Base-by-base conservation (phyloP, 2,888 invertebrate genomes). In the Aphidoletes aphidimyza region DNA sequence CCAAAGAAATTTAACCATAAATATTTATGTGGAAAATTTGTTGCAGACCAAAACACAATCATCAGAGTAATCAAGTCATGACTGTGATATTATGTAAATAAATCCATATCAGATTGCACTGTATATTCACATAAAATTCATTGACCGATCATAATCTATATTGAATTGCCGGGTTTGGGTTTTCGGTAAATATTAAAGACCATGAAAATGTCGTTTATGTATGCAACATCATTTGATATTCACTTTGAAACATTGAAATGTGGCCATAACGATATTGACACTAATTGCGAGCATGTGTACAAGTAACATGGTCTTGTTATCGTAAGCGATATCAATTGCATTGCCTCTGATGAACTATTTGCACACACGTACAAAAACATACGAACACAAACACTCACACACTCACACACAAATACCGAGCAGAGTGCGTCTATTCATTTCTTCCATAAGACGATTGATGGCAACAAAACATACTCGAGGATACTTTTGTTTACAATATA, bases 291-390 rank as follows among this genome's bases (percentile, higher is more conserved):
- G 26, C 0, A 69, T 11, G 34, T 69, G 69, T 69, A 69, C 69
- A 69, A 69, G 69, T 69, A 69, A 69, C 26, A 69, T 69, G 69
- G 26, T 11, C 69, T 69, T 30, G 69, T 69, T 69, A 69, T 30
- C 30, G 69, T 14, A 69, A 69, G 30, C 69, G 69, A 69, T 69
- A 69, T 69, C 69, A 69, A 69, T 69, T 69, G 69, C 69, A 69
- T 69, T 1, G 30, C 30, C 2, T 69, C 69, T 26, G n/a, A n/a
- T n/a, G n/a, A n/a, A n/a, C n/a, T n/a, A n/a, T n/a, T n/a, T n/a
- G n/a, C n/a, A n/a, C n/a, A n/a, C n/a, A n/a, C n/a, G n/a, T n/a
- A n/a, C n/a, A n/a, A n/a, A n/a, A n/a, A n/a, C n/a, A n/a, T n/a
- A n/a, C n/a, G n/a, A n/a, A n/a, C n/a, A n/a, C n/a, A n/a, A n/a